A percentile compares a stretch with the other conserved stretches of the same genome.
phyloP scores from a whole-genome alignment of 2,888 invertebrate species.

The Altica lythri region DNA sequence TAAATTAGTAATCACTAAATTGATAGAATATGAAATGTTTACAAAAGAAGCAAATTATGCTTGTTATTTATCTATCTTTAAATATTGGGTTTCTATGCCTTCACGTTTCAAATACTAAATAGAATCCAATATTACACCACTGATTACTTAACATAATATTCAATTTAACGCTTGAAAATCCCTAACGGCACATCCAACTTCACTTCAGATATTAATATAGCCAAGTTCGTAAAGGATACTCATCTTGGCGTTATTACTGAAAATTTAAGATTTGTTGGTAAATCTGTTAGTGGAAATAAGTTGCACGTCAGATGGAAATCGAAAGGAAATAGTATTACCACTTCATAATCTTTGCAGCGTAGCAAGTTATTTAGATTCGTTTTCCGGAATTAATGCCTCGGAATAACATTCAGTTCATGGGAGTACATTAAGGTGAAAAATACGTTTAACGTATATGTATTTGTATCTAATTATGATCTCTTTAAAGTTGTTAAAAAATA shows the following conservation, averaged over 20 bases:
- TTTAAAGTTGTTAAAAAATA: no score
- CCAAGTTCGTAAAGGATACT: conserved; percentile 14
- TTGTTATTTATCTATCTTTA: background rate
- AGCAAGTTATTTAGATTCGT: conserved; percentile 6
- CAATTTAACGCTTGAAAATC: conserved; percentile 20
- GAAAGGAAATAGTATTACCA: conserved; percentile 22
- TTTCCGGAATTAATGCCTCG: background rate
- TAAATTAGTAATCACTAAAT: no score
- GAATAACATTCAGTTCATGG: background rate
- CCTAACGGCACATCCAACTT: conserved; percentile 22
- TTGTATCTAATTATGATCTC: no score
- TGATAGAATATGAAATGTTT: no score
- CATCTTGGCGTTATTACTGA: conserved; percentile 20
- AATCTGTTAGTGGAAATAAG: conserved; percentile 16
- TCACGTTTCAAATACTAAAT: conserved; percentile 16
- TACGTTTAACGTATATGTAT: conserved; percentile 38
- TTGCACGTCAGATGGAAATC: conserved; percentile 22
- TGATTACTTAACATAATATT: conserved; percentile 23
- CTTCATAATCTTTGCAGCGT: conserved; percentile 18
- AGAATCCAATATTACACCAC: conserved; percentile 18
- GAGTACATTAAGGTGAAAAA: conserved; percentile 16
- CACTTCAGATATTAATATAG: conserved; percentile 19
- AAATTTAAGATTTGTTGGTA: conserved; percentile 19
- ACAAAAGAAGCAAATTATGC: background rate
- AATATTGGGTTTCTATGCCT: no score